Conservation (phyloP, 2,888 invertebrate genomes). For the Diarsia dahlii region DNA sequence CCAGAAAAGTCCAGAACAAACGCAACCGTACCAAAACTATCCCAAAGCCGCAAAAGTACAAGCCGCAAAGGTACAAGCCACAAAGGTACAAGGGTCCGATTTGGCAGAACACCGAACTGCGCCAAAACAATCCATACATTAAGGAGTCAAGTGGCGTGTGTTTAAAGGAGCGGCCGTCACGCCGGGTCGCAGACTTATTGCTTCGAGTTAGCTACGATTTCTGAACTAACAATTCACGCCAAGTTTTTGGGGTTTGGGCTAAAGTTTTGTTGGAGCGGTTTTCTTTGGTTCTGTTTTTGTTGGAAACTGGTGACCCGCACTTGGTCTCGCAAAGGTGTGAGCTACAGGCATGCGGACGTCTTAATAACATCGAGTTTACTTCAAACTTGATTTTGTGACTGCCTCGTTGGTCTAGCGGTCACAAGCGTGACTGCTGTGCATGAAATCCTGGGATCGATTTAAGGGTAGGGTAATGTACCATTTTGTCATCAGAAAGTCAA, state of each 20-base stretch:
- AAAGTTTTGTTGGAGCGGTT: constrained; percentile 51
- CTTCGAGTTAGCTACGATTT: constrained; percentile 75
- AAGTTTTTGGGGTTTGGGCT: constrained; percentile 60
- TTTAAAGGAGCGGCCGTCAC: constrained; percentile 78
- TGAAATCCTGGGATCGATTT: too few relatives aligned
- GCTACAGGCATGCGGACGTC: neutral
- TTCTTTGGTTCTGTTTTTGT: neutral
- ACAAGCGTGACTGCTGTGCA: too few relatives aligned
- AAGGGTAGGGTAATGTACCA: too few relatives aligned
- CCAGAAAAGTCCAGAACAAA: too few relatives aligned
- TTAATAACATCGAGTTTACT: neutral
- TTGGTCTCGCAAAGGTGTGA: neutral
- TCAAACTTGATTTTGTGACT: neutral
- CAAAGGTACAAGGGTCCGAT: constrained; percentile 64
- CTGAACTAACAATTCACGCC: constrained; percentile 75
- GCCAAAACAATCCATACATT: constrained; percentile 83
- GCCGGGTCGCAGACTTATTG: constrained; percentile 79
- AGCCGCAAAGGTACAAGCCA: constrained; percentile 55
- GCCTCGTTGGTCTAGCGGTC: too few relatives aligned
- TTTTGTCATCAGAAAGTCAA: too few relatives aligned
- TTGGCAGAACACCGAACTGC: constrained; percentile 53
- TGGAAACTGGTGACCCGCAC: neutral
- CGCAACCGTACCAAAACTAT: constrained; percentile 44
- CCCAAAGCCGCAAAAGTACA: constrained; percentile 54
- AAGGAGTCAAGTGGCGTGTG: constrained; percentile 81